A percentile compares a stretch with the other conserved stretches of the same genome.
These are phyloP conservation scores for Candoia aspera DNA, from an alignment of 2,113 vertebrate genomes.

Conservation along the genomic window DNA sequence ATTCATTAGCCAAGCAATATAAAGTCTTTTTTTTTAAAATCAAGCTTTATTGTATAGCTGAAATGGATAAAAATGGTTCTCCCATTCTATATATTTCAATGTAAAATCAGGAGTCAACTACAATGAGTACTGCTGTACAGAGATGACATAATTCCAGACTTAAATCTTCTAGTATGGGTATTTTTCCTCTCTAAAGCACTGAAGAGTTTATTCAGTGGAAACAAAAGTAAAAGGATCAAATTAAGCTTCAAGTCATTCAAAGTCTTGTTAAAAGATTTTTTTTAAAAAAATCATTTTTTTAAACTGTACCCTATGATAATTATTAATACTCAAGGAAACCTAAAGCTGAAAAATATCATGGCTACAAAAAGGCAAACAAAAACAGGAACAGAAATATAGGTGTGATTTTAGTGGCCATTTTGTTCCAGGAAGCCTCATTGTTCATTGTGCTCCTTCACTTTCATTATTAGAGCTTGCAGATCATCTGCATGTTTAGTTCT, in stretches of 20 bases:
- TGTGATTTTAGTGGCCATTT: neutral
- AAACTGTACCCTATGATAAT: neutral
- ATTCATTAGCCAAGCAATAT: too few relatives aligned
- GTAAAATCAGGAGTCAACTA: neutral
- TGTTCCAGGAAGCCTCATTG: too few relatives aligned
- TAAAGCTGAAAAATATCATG: neutral
- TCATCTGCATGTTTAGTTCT: too few relatives aligned
- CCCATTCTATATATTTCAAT: neutral
- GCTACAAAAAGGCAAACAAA: neutral
- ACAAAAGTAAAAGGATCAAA: slow-evolving; percentile 23
- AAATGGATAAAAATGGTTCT: neutral
- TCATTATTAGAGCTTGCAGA: too few relatives aligned
- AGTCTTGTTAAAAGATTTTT: slow-evolving; percentile 42
- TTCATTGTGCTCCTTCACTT: too few relatives aligned
- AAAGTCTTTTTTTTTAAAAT: neutral
- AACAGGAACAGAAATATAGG: neutral
- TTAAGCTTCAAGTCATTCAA: slow-evolving; percentile 48
- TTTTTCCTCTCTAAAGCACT: neutral
- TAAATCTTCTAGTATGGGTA: neutral
- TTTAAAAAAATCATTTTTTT: neutral
- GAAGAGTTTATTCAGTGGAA: slow-evolving; percentile 23
- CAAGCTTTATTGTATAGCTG: neutral
- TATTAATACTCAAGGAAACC: neutral
- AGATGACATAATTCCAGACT: slow-evolving; percentile 4
- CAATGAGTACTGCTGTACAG: neutral